phyloP scores from a whole-genome alignment of 2,888 invertebrate species.

The Troilus luridus region DNA sequence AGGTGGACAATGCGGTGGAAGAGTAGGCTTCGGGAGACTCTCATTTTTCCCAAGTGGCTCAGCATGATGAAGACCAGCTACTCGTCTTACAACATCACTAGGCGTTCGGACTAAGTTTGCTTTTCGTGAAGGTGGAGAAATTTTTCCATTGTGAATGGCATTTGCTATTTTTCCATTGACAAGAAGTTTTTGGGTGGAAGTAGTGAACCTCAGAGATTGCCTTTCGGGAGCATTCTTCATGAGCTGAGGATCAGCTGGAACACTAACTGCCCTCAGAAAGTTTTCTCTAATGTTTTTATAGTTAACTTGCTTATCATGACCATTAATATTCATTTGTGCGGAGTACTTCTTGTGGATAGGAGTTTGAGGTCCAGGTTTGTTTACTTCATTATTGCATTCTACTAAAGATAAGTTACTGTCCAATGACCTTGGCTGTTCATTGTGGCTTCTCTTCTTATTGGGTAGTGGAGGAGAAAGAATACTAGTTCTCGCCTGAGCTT shows the following conservation, averaged over 20 bases:
- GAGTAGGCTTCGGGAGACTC: constrained; percentile 61
- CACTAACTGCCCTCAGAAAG: constrained; percentile 61
- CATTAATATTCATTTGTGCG: constrained; percentile 52
- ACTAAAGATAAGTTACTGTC: constrained; percentile 64
- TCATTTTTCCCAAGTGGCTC: constrained; percentile 58
- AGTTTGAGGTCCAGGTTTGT: constrained; percentile 66
- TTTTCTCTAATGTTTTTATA: constrained; percentile 62
- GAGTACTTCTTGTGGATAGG: constrained; percentile 63
- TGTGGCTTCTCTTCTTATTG: constrained; percentile 61
- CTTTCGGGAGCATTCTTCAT: constrained; percentile 63
- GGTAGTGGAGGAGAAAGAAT: constrained; percentile 63
- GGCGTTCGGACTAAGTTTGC: constrained; percentile 63
- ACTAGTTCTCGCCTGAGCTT: constrained; percentile 58
- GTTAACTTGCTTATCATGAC: constrained; percentile 52
- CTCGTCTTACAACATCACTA: constrained; percentile 61
- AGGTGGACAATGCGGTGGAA: constrained; percentile 66
- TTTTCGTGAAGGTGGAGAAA: constrained; percentile 65
- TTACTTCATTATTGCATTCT: constrained; percentile 64
- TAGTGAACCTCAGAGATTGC: constrained; percentile 65
- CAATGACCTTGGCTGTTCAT: constrained; percentile 64
- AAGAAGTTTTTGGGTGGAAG: constrained; percentile 64
- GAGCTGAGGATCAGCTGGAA: constrained; percentile 57
- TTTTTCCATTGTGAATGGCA: constrained; percentile 64
- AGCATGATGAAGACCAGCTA: constrained; percentile 60
- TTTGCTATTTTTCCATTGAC: constrained; percentile 65